These are phyloP conservation scores for Sipha maydis DNA, from an alignment of 2,888 invertebrate species.

Conservation along the genomic window DNA sequence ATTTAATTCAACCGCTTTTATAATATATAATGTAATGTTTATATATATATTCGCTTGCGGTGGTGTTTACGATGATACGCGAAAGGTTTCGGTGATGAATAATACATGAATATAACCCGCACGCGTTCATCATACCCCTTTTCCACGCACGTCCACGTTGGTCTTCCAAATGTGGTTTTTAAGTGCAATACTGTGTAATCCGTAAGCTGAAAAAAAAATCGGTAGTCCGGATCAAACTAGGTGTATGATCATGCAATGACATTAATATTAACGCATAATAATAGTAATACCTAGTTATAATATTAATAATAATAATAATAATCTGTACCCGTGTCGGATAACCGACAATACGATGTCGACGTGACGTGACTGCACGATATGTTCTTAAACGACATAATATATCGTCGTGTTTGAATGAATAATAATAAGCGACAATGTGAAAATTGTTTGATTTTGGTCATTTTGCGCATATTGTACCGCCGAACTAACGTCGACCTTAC, in stretches of 20 bases:
- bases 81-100: constrained; percentile 50
- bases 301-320: not conserved
- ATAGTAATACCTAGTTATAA: not conserved
- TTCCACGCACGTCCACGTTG: not conserved
- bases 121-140: not conserved
- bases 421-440: constrained; percentile 18
- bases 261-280: not conserved
- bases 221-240: not conserved
- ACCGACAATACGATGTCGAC: not conserved
- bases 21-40: not conserved
- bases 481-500: no score
- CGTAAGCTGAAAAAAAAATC: constrained; percentile 7
- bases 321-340: not conserved
- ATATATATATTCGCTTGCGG: not conserved
- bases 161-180: constrained; percentile 30
- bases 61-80: not conserved
- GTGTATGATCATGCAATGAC: constrained; percentile 27
- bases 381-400: not conserved
- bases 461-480: constrained; percentile 12
- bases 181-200: constrained; percentile 55
- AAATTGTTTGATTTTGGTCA: constrained; percentile 52
- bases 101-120: constrained; percentile 23
- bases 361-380: not conserved
- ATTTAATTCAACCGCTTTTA: constrained; percentile 29
- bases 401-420: not conserved